Base-by-base conservation (phyloP, 2,888 invertebrate species). In the Gymnosoma rotundatum region DNA sequence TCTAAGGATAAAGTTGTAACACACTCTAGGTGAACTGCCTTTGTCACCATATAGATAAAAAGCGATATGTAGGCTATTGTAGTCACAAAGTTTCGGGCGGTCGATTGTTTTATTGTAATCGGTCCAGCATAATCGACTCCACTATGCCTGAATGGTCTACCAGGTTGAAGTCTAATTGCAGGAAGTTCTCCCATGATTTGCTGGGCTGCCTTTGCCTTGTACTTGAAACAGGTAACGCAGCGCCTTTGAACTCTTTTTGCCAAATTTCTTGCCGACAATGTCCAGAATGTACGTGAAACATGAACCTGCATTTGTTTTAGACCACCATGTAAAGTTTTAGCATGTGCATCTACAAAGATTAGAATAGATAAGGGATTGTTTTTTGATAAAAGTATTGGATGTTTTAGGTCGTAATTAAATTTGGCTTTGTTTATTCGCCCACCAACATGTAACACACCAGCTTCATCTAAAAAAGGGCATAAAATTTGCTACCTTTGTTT, bases 151-250 rank as follows among this genome's bases (percentile, higher is more conserved):
- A 74, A 81, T 12, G 81, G 25, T 38, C 38, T 38, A 38, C 38
- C 38, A 38, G 38, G 38, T 38, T 38, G 38, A 38, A 5, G 38
- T 38, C 2, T 38, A 38, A 38, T 38, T 38, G 38, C 38, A 42
- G 80, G 78, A n/a, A 86, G 67, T 36, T 83, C 67, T 12, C 84
- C 83, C 70, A 80, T 84, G n/a, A 83, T 83, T 50, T 73, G 25
- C 25, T 25, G 25, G 25, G 25, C 25, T 25, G 25, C 25, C 25
- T 25, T 25, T 25, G 25, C 25, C 25, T 25, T 25, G 25, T 25
- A 25, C 2, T 25, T 25, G 25, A 25, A 25, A 25, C 25, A 25
- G 25, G 25, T 25, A 25, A 25, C 25, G 25, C 25, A 25, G 25
- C 25, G 4, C 25, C 25, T 25, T 25, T 25, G 25, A 25, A 25